Conservation (phyloP, 2,797 vertebrate genomes). For the Vipera ursinii region DNA sequence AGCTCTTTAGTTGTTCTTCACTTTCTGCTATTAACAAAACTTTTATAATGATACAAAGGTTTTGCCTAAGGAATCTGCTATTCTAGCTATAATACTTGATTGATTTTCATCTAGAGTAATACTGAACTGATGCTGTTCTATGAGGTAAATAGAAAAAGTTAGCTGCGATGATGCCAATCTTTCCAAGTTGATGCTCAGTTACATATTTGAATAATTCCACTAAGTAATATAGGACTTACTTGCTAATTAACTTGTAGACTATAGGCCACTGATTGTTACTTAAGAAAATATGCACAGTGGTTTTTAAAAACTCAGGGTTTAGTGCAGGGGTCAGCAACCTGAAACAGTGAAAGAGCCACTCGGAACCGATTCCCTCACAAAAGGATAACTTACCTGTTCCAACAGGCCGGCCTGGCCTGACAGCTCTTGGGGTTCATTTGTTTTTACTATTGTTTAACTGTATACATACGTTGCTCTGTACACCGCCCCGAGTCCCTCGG, state of each 20-base stretch:
- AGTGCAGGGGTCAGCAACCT: no score
- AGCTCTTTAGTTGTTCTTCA: no score
- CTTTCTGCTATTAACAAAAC: neutral
- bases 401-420: no score
- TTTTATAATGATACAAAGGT: neutral
- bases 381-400: no score
- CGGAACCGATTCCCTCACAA: no score
- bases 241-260: neutral
- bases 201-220: neutral
- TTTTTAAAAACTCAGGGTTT: neutral
- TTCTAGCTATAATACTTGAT: neutral
- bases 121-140: neutral
- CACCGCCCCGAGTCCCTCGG: no score
- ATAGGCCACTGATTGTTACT: neutral
- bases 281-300: neutral
- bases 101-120: neutral
- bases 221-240: neutral
- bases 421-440: no score
- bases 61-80: neutral
- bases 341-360: no score
- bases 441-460: no score
- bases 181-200: neutral
- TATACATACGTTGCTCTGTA: no score
- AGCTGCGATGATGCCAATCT: neutral
- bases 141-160: neutral